phyloP scores from a whole-genome alignment of 1,140 invertebrate genomes.

The Halictus rubicundus region DNA sequence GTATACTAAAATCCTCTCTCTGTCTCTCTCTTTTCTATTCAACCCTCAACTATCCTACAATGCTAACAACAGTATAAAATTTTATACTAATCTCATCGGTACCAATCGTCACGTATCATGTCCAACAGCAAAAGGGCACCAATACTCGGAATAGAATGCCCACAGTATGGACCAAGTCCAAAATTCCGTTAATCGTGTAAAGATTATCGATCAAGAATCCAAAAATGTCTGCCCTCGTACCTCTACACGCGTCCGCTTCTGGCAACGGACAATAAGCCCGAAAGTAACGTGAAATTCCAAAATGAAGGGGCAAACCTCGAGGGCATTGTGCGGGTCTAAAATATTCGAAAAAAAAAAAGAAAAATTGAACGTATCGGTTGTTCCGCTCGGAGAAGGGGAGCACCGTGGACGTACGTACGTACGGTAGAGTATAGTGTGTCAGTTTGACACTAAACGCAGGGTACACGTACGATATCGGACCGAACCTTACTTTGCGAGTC shows the following conservation, averaged over 20 bases:
- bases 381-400: constrained; percentile 14
- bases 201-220: neutral
- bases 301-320: neutral
- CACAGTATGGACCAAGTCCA: neutral
- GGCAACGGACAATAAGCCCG: neutral
- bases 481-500: neutral
- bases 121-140: neutral
- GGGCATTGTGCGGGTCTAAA: neutral
- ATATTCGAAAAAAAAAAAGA: neutral
- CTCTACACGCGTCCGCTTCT: no score
- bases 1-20: no score
- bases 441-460: neutral
- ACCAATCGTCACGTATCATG: neutral
- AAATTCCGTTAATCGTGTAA: neutral
- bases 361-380: no score
- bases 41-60: no score
- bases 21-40: no score
- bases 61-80: no score
- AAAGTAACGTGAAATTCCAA: neutral
- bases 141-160: neutral
- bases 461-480: neutral
- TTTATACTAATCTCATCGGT: neutral
- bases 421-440: neutral
- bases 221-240: neutral
- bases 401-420: neutral